Conservation (phyloP, 2,113 vertebrate species). For the Brachirus orientalis region DNA sequence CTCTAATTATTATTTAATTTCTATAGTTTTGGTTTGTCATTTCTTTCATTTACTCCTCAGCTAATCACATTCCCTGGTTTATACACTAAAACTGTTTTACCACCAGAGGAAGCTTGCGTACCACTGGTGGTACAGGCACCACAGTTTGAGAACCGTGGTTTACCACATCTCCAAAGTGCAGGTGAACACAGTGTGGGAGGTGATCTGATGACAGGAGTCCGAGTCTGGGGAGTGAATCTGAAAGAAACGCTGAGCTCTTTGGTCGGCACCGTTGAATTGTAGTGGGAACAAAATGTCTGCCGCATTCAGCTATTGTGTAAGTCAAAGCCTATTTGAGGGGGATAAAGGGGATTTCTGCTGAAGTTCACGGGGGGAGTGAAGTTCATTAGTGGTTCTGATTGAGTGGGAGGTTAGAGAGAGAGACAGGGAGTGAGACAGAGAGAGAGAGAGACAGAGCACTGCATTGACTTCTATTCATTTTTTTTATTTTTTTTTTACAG, state of each 20-base stretch:
- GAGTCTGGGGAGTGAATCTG: too few relatives aligned
- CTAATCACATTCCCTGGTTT: too few relatives aligned
- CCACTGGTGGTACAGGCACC: too few relatives aligned
- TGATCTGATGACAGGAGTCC: conserved; percentile 43
- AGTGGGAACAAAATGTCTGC: conserved; percentile 38
- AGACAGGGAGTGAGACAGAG: not conserved
- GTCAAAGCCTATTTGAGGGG: conserved; percentile 57
- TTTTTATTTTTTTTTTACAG: too few relatives aligned
- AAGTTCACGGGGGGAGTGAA: conserved; percentile 50
- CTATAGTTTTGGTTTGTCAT: too few relatives aligned
- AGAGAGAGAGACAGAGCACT: conserved; percentile 13
- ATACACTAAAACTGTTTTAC: too few relatives aligned
- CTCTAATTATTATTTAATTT: too few relatives aligned
- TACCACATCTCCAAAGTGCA: too few relatives aligned
- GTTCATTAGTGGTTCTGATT: conserved; percentile 57
- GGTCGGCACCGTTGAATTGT: conserved; percentile 35
- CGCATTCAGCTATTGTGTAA: conserved; percentile 38
- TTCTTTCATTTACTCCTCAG: too few relatives aligned
- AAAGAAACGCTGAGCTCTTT: conserved; percentile 28
- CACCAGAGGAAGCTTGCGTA: too few relatives aligned
- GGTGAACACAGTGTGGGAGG: conserved; percentile 4
- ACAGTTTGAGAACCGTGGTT: too few relatives aligned
- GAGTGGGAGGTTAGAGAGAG: conserved; percentile 45
- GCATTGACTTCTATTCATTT: too few relatives aligned
- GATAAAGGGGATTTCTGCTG: conserved; percentile 48